These are phyloP conservation scores for Melanotaenia trifasciata DNA, from an alignment of 2,797 vertebrate genomes.

Conservation along the genomic window DNA sequence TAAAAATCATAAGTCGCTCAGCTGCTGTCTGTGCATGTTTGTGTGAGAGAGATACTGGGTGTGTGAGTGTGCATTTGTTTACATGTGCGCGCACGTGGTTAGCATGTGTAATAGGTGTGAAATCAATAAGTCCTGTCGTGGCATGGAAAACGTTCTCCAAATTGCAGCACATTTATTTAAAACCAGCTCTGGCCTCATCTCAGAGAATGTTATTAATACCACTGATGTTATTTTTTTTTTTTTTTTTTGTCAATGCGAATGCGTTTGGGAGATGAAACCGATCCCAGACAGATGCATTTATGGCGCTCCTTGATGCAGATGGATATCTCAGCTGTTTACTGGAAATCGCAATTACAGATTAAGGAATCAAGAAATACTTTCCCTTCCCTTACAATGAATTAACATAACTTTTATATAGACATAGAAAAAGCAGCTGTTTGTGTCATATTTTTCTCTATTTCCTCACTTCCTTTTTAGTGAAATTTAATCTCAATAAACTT, in stretches of 20 bases:
- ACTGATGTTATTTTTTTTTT: constrained; percentile 57
- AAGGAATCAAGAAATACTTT: constrained; percentile 64
- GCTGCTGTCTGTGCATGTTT: constrained; percentile 58
- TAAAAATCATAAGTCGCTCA: constrained; percentile 77
- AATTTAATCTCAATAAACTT: constrained; percentile 55
- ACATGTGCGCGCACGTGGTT: constrained; percentile 66
- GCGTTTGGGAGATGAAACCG: constrained; percentile 71
- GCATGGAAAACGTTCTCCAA: constrained; percentile 61
- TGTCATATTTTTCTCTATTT: constrained; percentile 26
- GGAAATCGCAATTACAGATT: constrained; percentile 77
- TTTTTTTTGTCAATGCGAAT: constrained; percentile 66
- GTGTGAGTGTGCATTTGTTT: constrained; percentile 69
- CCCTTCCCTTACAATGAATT: constrained; percentile 48
- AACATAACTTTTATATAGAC: constrained; percentile 54
- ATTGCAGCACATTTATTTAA: constrained; percentile 74
- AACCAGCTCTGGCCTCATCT: constrained; percentile 50
- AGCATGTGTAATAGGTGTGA: constrained; percentile 77
- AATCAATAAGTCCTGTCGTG: constrained; percentile 78
- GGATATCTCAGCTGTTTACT: constrained; percentile 68
- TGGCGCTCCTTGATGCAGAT: constrained; percentile 59
- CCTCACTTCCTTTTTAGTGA: constrained; percentile 37
- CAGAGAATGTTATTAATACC: constrained; percentile 70
- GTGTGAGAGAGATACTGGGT: constrained; percentile 27
- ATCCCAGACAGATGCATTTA: constrained; percentile 74
- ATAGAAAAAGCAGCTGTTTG: constrained; percentile 39